Evolutionary conservation across 2,888 invertebrate species (phyloP), one percentile per base, ranked within the genome.

Genomic region (Papilio protenor): DNA sequence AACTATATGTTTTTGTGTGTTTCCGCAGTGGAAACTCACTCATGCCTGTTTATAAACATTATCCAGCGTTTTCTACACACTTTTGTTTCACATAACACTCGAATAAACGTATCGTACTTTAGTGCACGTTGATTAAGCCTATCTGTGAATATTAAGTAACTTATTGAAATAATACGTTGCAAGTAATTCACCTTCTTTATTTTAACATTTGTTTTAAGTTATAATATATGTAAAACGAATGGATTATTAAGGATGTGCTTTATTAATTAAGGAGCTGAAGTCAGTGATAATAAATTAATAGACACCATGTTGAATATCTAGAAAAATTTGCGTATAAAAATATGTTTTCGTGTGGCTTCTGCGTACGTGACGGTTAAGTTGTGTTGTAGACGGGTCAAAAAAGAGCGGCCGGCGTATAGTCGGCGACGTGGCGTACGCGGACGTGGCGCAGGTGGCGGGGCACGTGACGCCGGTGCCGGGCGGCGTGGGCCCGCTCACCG

Each of bases 401-500:
- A 96, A 97, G 86, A 96, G 95, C 78, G 98, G 98, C 0, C 97
- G 97, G 85, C 96, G 97, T 27, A 89, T 99, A 75, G 98, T 99
- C n/a, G 99, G 99, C 75, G 99, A 99, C 95, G 99, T 99, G 11
- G 97, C 97, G 76, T 99, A 96, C 93, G 95, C 95, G 27, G 98
- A 97, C 88, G 99, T 97, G 8, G 95, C 95, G 82, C 90, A 96
- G 83, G 96, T 97, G 80, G 99, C 99, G 21, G 96, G 97, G 0
- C 97, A 96, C 92, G 98, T 99, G 86, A 99, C 99, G 40, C 99
- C 99, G 6, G 99, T 99, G 73, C 98, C 98, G 16, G 98, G 98
- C 77, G 99, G 99, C 80, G 99, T 99, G 79, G 99, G 99, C 0
- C 99, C 99, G 21, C 99, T 99, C 99, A 99, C 99, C 0, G 99